Conservation (phyloP, 1,140 invertebrate genomes). For the Sycobia sp. region DNA sequence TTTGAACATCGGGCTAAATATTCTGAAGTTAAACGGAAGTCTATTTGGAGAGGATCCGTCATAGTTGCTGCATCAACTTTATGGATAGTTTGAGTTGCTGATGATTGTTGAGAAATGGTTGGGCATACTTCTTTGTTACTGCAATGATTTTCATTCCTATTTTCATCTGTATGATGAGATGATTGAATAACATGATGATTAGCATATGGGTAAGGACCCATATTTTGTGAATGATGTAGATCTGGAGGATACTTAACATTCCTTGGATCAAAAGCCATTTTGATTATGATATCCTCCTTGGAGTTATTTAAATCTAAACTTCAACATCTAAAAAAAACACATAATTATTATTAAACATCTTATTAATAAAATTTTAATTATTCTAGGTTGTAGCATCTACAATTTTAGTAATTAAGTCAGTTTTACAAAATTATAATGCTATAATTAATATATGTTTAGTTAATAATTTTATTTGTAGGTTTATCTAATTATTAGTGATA, state of each 20-base stretch:
- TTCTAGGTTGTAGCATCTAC: neutral
- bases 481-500: no score
- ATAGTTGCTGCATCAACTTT: constrained; percentile 64
- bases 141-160: constrained; percentile 55
- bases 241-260: constrained; percentile 50
- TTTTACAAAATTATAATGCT: neutral
- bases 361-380: no score
- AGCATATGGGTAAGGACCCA: constrained; percentile 45
- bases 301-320: constrained; percentile 19
- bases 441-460: neutral
- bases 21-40: constrained; percentile 57
- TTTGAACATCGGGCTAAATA: constrained; percentile 57
- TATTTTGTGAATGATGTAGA: constrained; percentile 43
- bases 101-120: constrained; percentile 49
- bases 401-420: neutral
- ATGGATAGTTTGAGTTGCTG: constrained; percentile 52
- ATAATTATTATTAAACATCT: neutral
- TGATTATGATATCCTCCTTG: constrained; percentile 24
- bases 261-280: constrained; percentile 53
- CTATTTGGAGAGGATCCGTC: constrained; percentile 61
- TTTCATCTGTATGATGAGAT: constrained; percentile 53
- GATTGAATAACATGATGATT: constrained; percentile 36
- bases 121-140: constrained; percentile 51
- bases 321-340: constrained; percentile 37
- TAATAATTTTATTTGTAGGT: no score